Percentiles rank a stretch among this genome's conserved stretches.
Evolutionary conservation across 1,140 invertebrate species (phyloP).

Genomic region (Antheraea mylitta): DNA sequence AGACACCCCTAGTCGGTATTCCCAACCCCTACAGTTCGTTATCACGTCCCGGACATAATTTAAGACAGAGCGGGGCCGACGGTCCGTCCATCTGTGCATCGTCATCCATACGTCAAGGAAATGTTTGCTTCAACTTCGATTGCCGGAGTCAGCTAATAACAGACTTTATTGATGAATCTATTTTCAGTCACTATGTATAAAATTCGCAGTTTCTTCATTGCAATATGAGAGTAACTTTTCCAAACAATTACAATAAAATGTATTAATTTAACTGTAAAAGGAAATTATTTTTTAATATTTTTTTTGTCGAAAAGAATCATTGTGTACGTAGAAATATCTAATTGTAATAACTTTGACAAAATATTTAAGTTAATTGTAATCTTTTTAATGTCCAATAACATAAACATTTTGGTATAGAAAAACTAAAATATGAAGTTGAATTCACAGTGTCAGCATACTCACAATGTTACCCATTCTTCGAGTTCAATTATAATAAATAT

Average conservation of each 20-base stretch:
- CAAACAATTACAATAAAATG: too few species aligned
- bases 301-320: too few species aligned
- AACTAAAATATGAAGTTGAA: neutral
- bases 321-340: too few species aligned
- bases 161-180: neutral
- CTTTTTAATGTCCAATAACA: too few species aligned
- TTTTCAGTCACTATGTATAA: neutral
- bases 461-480: neutral
- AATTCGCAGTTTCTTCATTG: neutral
- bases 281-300: too few species aligned
- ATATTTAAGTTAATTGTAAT: too few species aligned
- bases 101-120: conserved; percentile 36
- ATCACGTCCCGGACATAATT: conserved; percentile 73
- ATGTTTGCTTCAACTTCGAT: neutral
- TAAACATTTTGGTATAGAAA: neutral
- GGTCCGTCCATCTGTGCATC: conserved; percentile 31
- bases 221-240: too few species aligned
- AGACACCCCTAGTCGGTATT: neutral
- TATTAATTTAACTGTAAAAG: too few species aligned
- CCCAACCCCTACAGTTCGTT: conserved; percentile 41
- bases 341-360: too few species aligned
- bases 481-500: conserved; percentile 79
- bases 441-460: neutral
- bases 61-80: conserved; percentile 45
- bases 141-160: neutral